Evolutionary conservation across 1,140 invertebrate species (phyloP), one percentile per base, ranked within the genome.

Genomic region (Brachionus manjavacas): DNA sequence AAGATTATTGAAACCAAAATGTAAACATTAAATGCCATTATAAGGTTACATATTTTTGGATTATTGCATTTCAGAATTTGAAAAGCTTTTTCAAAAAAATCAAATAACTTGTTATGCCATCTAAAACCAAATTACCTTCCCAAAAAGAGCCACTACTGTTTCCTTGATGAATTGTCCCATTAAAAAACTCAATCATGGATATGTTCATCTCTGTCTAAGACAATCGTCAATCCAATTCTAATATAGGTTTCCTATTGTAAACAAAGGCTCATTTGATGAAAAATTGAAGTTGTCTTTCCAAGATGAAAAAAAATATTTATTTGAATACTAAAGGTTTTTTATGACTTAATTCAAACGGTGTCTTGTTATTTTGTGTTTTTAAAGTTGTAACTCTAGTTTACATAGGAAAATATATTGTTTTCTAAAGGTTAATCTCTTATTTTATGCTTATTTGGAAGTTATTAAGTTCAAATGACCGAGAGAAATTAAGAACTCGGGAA

Each of bases 351-450:
- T 60, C 52, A 68, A 68, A 72, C 39, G 35, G 31, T 72, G 68
- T 72, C 39, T 20, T 72, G n/a, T 72, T 72, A 39, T 72, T 72
- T 72, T 72, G 3, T 72, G n/a, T 68, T 20, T 60, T 60, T 41
- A 16, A 16, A 39, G 35, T 41, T 39, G 35, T 41, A 72, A 39
- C 39, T 41, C 39, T 41, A 41, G 35, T 41, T 72, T 72, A 72
- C 28, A 49, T 25, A 46, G 20, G 43, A 76, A 76, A 76, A 76
- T 25, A 25, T 49, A 14, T 49, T 76, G 12, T 49, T 76, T 76
- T 35, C 9, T 76, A 76, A 76, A 76, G 72, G 72, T 76, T 76
- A 76, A 76, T 43, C 72, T 49, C 43, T 25, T 76, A 74, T 76
- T 76, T 76, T 31, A 76, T 35, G 20, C 72, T 52, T 35, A 49